phyloP scores from a whole-genome alignment of 2,113 vertebrate species.

The Callipepla squamata region DNA sequence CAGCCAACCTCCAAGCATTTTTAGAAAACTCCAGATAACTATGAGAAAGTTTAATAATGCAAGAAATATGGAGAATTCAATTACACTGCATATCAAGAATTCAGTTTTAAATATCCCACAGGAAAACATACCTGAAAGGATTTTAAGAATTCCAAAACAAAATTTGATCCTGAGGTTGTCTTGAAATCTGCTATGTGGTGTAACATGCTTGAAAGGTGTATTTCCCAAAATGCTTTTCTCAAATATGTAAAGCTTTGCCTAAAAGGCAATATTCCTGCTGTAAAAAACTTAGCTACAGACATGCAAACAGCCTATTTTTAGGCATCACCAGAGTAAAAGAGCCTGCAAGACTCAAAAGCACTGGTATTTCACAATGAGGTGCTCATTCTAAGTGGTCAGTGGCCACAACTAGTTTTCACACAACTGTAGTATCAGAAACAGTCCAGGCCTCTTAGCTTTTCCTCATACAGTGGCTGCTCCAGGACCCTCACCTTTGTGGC shows the following conservation, averaged over 20 bases:
- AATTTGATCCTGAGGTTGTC: not conserved
- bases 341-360: not conserved
- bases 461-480: too few species aligned
- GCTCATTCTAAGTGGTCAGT: not conserved
- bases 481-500: too few species aligned
- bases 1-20: not conserved
- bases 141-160: not conserved
- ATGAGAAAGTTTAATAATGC: not conserved
- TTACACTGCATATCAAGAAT: not conserved
- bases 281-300: not conserved
- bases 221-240: accelerated
- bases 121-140: not conserved
- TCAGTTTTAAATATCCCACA: not conserved
- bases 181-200: accelerated
- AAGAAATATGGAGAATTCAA: not conserved
- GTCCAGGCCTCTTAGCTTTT: too few species aligned
- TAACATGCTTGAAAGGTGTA: not conserved
- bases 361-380: not conserved
- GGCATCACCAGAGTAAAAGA: not conserved
- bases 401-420: not conserved
- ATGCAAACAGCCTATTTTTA: not conserved
- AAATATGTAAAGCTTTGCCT: not conserved
- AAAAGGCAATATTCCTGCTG: not conserved
- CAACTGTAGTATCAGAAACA: too few species aligned
- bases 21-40: not conserved